Evolutionary conservation across 2,113 vertebrate genomes (phyloP), one percentile per base, ranked within the genome.

Genomic region (Ardeotis arabs): DNA sequence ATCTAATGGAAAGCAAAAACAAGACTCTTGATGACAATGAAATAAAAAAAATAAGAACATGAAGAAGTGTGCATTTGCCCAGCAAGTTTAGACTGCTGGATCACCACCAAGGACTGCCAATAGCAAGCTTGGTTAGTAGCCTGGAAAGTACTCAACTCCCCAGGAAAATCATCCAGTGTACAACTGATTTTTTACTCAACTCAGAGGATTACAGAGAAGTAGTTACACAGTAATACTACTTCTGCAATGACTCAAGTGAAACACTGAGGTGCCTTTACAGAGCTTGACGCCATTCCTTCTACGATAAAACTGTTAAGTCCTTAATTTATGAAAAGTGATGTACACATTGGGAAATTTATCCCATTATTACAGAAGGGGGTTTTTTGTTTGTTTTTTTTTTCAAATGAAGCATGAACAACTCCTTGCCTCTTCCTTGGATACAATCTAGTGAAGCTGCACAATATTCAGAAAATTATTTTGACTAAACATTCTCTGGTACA

Each of bases 1-100:
- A 99, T 99, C 99, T 99, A 95, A 62, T 82, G 74, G 66, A 37
- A 93, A 82, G 60, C 49, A 96, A 37, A 97, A 50, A 84, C 23
- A 75, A 90, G 21, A 76, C 91, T 80, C 90, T n/a, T 84, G 69
- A 73, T 72, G 53, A 90, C 90, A 84, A 53, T 1, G 24, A 31
- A 87, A 56, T 3, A 16, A 56, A 39, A 8, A 8, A 35, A 27
- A 9, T 3, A 28, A 84, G 35, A n/a, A 74, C 8, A 1, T 39
- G 27, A 28, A n/a, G 7, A 45, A 70, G 10, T 0, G 2, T 12
- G 66, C 4, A 12, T 6, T 13, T 84, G 50, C 20, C 50, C 77
- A 25, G 5, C 1, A 3, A 70, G 35, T 41, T 75, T 4, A 72
- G 59, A n/a, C 23, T 60, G 18, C 22, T 3, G 35, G 24, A 58